These are phyloP conservation scores for Beroe ovata DNA, from an alignment of 37 sponge, comb jelly and placozoan genomes.

Conservation along the genomic window DNA sequence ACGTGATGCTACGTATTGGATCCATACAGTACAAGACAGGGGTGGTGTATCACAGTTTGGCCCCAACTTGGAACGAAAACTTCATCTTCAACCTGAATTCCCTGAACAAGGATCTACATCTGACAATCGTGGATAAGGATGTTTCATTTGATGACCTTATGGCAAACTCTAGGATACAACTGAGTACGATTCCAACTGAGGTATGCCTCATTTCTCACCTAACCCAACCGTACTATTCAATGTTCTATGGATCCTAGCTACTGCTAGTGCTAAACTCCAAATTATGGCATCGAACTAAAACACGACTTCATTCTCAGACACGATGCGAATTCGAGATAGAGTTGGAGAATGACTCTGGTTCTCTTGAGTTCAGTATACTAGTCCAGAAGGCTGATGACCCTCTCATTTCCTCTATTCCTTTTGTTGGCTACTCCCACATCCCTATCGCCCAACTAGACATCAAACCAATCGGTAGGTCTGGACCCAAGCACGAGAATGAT, in stretches of 20 bases:
- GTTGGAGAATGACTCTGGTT: slow-evolving; percentile 27
- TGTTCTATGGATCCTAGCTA: too few species aligned
- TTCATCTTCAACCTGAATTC: slow-evolving; percentile 53
- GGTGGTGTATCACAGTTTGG: slow-evolving; percentile 53
- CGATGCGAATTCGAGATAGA: slow-evolving; percentile 48
- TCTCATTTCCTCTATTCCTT: slow-evolving; percentile 22
- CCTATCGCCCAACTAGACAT: slow-evolving; percentile 45
- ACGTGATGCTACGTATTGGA: slow-evolving; percentile 48
- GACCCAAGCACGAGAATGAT: too few species aligned
- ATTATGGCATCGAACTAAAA: too few species aligned
- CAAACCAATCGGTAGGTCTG: slow-evolving; percentile 29
- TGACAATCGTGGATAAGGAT: slow-evolving; percentile 51
- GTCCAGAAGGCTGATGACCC: slow-evolving; percentile 7
- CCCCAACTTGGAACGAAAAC: slow-evolving; percentile 61
- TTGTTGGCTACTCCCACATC: neutral
- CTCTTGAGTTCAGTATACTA: slow-evolving; percentile 46
- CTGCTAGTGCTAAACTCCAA: too few species aligned
- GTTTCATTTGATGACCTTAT: slow-evolving; percentile 22
- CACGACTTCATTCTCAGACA: too few species aligned
- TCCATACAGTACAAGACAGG: slow-evolving; percentile 42
- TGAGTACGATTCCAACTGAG: slow-evolving; percentile 23
- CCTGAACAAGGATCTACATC: slow-evolving; percentile 14
- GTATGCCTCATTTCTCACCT: too few species aligned
- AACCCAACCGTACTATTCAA: too few species aligned
- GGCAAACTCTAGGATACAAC: slow-evolving; percentile 20